Base-by-base conservation (phyloP, 1,140 invertebrate genomes). In the Papilio dardanus region DNA sequence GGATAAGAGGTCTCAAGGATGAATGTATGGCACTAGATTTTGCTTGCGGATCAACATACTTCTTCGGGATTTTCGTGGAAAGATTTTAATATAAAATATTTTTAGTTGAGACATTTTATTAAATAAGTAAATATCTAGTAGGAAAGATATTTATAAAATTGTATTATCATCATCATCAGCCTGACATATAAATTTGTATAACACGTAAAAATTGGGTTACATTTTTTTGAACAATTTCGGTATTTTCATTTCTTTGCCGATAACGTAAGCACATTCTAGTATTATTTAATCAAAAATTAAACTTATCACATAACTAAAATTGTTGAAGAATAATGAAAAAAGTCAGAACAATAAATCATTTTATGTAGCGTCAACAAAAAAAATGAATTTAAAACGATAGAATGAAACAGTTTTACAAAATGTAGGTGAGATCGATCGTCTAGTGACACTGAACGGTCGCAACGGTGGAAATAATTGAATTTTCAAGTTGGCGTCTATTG, bases 401-500 rank as follows among this genome's bases (percentile, higher is more conserved):
- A 42, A 12, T 71, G 40, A 71, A 46, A 71, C 68, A 8, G 68
- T 71, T 42, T 40, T 73, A n/a, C 58, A 28, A 54, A 73, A 73
- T 73, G 46, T 73, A 46, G n/a, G n/a, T 2, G 30, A 33, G 71
- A 31, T 28, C 30, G 71, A 54, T 54, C 42, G 46, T 30, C 16
- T 73, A 54, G 46, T 58, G 71, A 73, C 71, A 73, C 46, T 19
- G 71, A 33, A 31, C 24, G 21, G 50, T 62, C 21, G 42, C 42
- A 28, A 16, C 21, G 71, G 71, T 71, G 6, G 14, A 28, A 19
- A 73, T 73, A 33, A 73, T 73, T 73, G 71, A 54, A 73, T 54
- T 73, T 54, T 73, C 71, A 30, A 58, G 71, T 73, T 73, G 71
- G 71, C 71, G 28, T 54, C 71, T 54, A 73, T 73, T 73, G 46